These are phyloP conservation scores for Hydrophis major DNA, from an alignment of 2,797 vertebrate genomes.

Conservation along the genomic window DNA sequence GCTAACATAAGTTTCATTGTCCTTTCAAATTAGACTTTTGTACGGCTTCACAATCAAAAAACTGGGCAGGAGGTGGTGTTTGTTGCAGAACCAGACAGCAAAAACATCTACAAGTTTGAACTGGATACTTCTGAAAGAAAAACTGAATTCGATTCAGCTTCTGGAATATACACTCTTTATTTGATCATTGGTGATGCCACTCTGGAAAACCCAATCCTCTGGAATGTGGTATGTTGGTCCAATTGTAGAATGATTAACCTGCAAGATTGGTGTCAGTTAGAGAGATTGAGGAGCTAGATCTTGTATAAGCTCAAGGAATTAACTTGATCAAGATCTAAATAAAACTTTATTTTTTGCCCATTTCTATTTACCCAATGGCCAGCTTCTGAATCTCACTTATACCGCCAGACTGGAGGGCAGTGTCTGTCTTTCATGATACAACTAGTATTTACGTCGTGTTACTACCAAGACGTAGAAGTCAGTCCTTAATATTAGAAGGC, in stretches of 20 bases:
- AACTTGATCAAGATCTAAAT: neutral
- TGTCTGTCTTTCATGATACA: neutral
- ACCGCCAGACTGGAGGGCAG: neutral
- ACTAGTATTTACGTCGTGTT: neutral
- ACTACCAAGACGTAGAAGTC: neutral
- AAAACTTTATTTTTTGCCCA: neutral
- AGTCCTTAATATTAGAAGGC: neutral
- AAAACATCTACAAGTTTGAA: slow-evolving; percentile 96
- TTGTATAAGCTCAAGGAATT: neutral
- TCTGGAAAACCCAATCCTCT: slow-evolving; percentile 94
- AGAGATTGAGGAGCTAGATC: neutral
- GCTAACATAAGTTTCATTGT: neutral
- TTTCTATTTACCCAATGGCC: neutral
- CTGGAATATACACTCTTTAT: slow-evolving; percentile 92
- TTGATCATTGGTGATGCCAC: slow-evolving; percentile 96
- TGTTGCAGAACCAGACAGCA: slow-evolving; percentile 94
- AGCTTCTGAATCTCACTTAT: neutral
- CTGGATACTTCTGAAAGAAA: slow-evolving; percentile 92
- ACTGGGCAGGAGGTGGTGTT: slow-evolving; percentile 98
- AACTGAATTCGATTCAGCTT: slow-evolving; percentile 93
- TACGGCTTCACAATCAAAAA: slow-evolving; percentile 94
- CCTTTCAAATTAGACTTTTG: slow-evolving; percentile 83
- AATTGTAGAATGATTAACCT: neutral
- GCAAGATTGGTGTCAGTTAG: neutral
- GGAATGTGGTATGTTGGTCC: slow-evolving; percentile 88